Conservation (phyloP, 2,113 vertebrate species). For the Heptranchias perlo region DNA sequence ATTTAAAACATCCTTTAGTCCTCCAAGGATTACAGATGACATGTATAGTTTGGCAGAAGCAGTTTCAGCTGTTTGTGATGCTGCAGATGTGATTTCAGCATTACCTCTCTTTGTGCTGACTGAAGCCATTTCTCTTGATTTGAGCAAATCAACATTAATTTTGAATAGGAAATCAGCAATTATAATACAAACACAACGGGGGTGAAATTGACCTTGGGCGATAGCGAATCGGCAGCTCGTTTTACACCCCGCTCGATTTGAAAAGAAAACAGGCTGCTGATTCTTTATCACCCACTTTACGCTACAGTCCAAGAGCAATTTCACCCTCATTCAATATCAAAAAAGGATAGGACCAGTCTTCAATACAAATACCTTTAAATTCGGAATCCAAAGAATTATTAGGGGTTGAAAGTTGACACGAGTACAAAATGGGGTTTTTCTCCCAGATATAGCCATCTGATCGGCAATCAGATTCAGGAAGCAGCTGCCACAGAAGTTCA, state of each 20-base stretch:
- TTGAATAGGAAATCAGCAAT: not conserved
- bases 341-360: not conserved
- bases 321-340: not conserved
- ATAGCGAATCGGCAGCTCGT: not conserved
- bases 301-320: not conserved
- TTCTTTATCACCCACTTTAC: not conserved
- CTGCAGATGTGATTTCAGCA: not conserved
- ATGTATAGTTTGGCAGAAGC: conserved; percentile 24
- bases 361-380: not conserved
- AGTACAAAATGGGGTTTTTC: not conserved
- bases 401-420: not conserved
- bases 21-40: conserved; percentile 34
- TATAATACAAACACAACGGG: not conserved
- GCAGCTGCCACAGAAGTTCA: not conserved
- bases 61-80: conserved; percentile 9
- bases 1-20: not conserved
- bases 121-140: not conserved
- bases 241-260: not conserved
- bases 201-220: not conserved
- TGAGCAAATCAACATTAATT: not conserved
- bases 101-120: not conserved
- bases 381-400: not conserved
- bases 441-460: not conserved
- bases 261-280: not conserved
- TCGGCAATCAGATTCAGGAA: not conserved